Evolutionary conservation across 1,140 invertebrate genomes (phyloP).

Genomic region (Pygmarrhopalites habei): DNA sequence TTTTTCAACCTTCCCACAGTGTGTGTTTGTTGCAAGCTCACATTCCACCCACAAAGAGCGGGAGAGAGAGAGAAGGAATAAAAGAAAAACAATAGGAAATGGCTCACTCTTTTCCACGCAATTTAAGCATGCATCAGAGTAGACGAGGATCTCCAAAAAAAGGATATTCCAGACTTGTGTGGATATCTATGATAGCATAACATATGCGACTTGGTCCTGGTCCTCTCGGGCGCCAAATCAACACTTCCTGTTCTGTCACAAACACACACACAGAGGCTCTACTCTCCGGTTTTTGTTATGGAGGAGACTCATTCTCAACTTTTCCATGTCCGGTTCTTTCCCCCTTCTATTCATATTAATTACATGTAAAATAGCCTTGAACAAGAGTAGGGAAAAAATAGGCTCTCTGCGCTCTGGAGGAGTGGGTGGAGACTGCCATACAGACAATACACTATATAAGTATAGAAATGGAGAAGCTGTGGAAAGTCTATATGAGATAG

Average conservation of each 20-base stretch:
- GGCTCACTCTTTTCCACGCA: background rate
- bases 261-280: too few species aligned
- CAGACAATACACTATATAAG: too few species aligned
- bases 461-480: too few species aligned
- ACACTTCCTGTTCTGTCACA: background rate
- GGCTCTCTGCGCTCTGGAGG: too few species aligned
- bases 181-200: too few species aligned
- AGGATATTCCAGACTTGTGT: background rate
- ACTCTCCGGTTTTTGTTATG: too few species aligned
- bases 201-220: background rate
- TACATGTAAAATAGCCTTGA: background rate
- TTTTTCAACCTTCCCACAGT: too few species aligned
- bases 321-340: background rate
- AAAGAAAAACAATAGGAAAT: background rate
- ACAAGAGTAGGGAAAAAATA: background rate
- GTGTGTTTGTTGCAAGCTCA: too few species aligned
- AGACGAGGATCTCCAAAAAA: background rate
- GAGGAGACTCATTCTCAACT: background rate
- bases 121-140: slow-evolving; percentile 1
- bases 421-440: too few species aligned
- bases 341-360: background rate
- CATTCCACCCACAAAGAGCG: too few species aligned
- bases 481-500: too few species aligned
- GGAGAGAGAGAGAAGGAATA: too few species aligned
- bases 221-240: background rate